Evolutionary conservation across 2,888 invertebrate genomes (phyloP).

Genomic region (Folsomia candida): DNA sequence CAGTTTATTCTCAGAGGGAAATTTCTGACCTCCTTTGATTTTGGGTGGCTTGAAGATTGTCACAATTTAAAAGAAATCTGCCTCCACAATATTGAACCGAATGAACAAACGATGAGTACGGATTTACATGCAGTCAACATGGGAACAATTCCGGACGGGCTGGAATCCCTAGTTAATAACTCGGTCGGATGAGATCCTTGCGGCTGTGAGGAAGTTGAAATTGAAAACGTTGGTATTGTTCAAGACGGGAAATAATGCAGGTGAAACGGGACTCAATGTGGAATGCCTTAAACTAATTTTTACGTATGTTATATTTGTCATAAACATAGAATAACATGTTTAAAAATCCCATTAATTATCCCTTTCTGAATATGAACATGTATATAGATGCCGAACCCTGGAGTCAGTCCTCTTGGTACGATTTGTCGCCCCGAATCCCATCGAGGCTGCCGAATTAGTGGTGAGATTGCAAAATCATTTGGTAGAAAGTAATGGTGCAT

Average conservation of each 20-base stretch:
- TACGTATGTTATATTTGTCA: too few species aligned
- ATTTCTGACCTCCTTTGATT: slow-evolving; percentile 31
- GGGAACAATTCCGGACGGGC: slow-evolving; percentile 14
- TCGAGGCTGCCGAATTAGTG: not conserved
- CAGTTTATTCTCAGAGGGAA: slow-evolving; percentile 32
- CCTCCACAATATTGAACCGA: slow-evolving; percentile 31
- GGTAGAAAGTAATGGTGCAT: not conserved
- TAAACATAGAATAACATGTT: too few species aligned
- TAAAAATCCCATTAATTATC: too few species aligned
- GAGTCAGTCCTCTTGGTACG: slow-evolving; percentile 30
- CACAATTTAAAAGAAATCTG: slow-evolving; percentile 33
- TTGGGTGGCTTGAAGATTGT: slow-evolving; percentile 20
- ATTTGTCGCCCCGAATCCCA: slow-evolving; percentile 23
- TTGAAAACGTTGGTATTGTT: slow-evolving; percentile 28
- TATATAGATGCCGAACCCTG: slow-evolving; percentile 19
- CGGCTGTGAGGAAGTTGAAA: slow-evolving; percentile 17
- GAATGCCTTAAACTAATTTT: slow-evolving; percentile 25
- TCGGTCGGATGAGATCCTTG: slow-evolving; percentile 24
- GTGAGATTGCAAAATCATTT: not conserved
- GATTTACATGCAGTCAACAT: slow-evolving; percentile 26
- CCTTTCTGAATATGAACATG: too few species aligned
- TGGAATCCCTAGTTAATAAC: slow-evolving; percentile 27
- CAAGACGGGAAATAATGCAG: slow-evolving; percentile 33
- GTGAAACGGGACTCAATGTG: slow-evolving; percentile 30
- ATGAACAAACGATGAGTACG: slow-evolving; percentile 23